phyloP scores from a whole-genome alignment of 2,888 invertebrate genomes.

The Eupithecia dodoneata region DNA sequence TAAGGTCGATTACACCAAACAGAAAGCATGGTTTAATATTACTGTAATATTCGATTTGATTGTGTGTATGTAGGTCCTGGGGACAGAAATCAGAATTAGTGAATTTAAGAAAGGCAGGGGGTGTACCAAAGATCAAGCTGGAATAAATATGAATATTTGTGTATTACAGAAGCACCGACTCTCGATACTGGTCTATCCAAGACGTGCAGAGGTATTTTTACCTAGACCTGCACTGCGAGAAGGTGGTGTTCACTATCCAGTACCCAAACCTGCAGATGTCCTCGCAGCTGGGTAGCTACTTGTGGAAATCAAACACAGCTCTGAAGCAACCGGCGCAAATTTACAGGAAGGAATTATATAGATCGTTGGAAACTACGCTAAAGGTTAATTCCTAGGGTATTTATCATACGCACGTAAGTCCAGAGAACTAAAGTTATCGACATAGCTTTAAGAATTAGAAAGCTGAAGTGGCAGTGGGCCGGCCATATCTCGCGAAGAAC shows the following conservation, averaged over 20 bases:
- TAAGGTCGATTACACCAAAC: no score
- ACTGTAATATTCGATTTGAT: no score
- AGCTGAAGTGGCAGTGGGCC: no score
- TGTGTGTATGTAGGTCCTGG: no score
- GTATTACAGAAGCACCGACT: constrained; percentile 58
- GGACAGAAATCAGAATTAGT: no score
- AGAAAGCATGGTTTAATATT: no score
- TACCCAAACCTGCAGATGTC: constrained; percentile 69
- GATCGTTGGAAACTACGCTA: constrained; percentile 62
- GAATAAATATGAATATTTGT: background rate
- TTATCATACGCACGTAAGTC: no score
- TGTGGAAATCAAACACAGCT: constrained; percentile 66
- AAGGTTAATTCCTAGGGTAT: constrained; percentile 54
- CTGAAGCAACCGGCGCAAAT: constrained; percentile 56
- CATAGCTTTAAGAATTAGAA: no score
- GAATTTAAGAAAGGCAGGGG: no score
- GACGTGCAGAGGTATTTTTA: constrained; percentile 71
- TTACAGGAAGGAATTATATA: constrained; percentile 63
- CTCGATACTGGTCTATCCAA: constrained; percentile 70
- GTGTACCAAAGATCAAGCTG: no score
- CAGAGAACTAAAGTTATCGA: no score
- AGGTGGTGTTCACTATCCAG: constrained; percentile 68
- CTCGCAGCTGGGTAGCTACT: constrained; percentile 57
- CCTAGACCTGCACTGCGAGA: constrained; percentile 68
- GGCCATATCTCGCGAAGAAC: no score